Conservation (phyloP, 2,888 invertebrate genomes). For the Trichacis sp. region DNA sequence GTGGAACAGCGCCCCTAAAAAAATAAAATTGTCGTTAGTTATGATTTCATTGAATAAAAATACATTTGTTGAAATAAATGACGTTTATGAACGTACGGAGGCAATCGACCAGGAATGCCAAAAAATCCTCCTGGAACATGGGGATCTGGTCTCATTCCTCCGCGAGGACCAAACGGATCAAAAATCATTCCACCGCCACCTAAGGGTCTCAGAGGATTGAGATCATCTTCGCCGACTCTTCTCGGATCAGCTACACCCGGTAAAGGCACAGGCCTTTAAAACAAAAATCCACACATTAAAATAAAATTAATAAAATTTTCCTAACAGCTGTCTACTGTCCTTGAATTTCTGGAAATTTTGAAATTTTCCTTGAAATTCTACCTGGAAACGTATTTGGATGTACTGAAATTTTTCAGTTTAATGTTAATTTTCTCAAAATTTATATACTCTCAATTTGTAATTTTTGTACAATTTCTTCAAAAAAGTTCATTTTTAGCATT, state of each 20-base stretch:
- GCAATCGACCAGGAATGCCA: conserved; percentile 73
- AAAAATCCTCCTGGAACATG: conserved; percentile 68
- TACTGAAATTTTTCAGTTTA: no score
- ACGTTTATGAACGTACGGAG: conserved; percentile 71
- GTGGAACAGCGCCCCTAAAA: conserved; percentile 77
- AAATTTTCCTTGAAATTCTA: no score
- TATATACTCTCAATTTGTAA: no score
- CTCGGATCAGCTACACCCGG: conserved; percentile 41
- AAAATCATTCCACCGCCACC: conserved; percentile 82
- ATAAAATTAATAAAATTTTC: no score
- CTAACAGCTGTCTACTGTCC: no score
- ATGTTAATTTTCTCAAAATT: no score
- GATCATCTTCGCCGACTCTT: conserved; percentile 78
- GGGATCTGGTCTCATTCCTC: conserved; percentile 47
- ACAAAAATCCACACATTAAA: no score
- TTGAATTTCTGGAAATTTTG: no score
- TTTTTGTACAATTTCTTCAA: no score
- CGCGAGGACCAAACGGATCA: conserved; percentile 71
- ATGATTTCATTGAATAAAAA: not conserved
- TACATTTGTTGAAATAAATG: not conserved
- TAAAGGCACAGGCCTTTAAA: no score
- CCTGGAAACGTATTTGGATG: no score
- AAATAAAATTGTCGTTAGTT: conserved; percentile 4
- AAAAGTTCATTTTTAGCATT: no score
- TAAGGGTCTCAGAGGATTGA: conserved; percentile 81